Evolutionary conservation across 2,113 vertebrate species (phyloP).

Genomic region (Seriola quinqueradiata): DNA sequence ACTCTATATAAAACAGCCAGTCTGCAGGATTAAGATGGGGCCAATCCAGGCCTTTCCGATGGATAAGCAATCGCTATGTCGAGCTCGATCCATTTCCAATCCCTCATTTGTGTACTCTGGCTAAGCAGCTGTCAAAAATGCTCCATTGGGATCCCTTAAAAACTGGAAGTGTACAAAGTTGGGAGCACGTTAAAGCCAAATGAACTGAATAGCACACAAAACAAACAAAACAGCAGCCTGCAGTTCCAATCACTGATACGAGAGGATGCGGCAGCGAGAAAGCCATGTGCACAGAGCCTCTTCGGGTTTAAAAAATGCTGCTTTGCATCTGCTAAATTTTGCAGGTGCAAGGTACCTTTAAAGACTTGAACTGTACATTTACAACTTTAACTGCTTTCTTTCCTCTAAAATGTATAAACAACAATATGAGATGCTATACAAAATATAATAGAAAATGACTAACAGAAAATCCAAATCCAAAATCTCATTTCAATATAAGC

Average conservation of each 20-base stretch:
- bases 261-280: not conserved
- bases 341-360: not conserved
- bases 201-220: not conserved
- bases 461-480: not conserved
- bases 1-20: not conserved
- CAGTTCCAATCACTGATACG: not conserved
- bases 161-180: not conserved
- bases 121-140: not conserved
- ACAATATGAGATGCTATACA: not conserved
- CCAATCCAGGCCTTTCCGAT: not conserved
- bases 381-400: not conserved
- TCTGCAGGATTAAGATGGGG: not conserved
- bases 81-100: not conserved
- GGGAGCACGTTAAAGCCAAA: not conserved
- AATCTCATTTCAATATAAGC: not conserved
- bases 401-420: too few relatives aligned
- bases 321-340: not conserved
- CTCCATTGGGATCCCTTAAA: not conserved
- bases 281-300: not conserved
- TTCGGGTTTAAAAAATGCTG: not conserved
- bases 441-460: not conserved
- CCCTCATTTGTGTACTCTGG: not conserved
- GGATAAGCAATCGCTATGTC: not conserved
- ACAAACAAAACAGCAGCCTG: constrained; percentile 1
- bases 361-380: not conserved